Conservation (phyloP, 2,113 vertebrate species). For the Telmatochromis sp. region DNA sequence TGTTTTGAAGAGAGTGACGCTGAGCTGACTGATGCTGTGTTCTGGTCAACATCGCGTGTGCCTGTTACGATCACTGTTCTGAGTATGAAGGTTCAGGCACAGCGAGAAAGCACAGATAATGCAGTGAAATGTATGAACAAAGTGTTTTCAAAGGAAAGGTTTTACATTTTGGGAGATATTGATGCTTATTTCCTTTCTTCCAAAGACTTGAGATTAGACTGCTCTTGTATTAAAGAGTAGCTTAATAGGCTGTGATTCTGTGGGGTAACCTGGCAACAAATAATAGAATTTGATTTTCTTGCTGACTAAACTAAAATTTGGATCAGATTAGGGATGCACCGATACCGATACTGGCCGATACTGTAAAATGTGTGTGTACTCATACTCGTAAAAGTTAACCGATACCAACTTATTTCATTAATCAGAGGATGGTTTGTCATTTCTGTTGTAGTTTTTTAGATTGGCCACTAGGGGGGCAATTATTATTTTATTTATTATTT, state of each 20-base stretch:
- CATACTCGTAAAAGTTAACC: too few relatives aligned
- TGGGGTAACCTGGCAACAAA: neutral
- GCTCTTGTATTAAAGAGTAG: neutral
- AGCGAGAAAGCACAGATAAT: neutral
- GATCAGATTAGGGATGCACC: rapidly evolving
- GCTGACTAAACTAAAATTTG: neutral
- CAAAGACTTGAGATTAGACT: neutral
- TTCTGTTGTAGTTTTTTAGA: too few relatives aligned
- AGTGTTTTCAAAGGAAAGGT: neutral
- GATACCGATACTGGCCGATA: too few relatives aligned
- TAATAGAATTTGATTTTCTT: neutral
- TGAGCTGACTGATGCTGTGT: neutral
- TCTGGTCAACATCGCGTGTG: neutral
- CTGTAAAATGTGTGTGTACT: too few relatives aligned
- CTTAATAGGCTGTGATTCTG: neutral
- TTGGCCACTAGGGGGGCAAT: too few relatives aligned
- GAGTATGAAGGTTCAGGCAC: neutral
- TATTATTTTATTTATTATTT: too few relatives aligned
- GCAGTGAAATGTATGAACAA: neutral
- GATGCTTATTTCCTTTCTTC: neutral
- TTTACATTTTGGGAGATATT: neutral
- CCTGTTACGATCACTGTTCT: neutral
- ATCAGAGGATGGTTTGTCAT: too few relatives aligned
- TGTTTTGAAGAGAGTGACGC: slow-evolving; percentile 12
- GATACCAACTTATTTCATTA: too few relatives aligned